Evolutionary conservation across 2,888 invertebrate genomes (phyloP).

Genomic region (Strigamia maritima): DNA sequence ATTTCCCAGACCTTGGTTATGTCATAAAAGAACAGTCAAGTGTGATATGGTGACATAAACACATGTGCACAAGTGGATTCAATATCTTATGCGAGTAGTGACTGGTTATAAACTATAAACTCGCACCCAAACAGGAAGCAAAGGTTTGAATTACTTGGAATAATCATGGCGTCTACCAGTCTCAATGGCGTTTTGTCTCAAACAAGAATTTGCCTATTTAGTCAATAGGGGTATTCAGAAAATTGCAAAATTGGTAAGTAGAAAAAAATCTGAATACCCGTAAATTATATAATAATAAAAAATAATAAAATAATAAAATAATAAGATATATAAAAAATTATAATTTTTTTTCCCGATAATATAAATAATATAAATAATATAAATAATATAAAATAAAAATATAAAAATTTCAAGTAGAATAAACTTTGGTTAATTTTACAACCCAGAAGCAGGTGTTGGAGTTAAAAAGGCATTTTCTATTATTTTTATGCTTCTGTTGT

Average conservation of each 20-base stretch:
- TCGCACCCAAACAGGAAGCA: background rate
- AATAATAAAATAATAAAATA: too few relatives aligned
- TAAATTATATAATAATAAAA: too few relatives aligned
- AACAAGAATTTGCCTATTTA: background rate
- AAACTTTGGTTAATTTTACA: background rate
- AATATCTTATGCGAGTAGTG: background rate
- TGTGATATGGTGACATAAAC: background rate
- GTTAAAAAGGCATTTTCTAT: background rate
- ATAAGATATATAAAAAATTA: too few relatives aligned
- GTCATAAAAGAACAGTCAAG: constrained; percentile 4
- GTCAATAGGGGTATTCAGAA: background rate
- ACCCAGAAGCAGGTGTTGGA: background rate
- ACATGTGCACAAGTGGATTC: background rate
- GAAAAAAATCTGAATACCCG: too few relatives aligned
- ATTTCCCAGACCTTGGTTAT: background rate
- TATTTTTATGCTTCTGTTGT: background rate
- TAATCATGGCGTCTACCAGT: background rate
- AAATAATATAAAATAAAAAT: too few relatives aligned
- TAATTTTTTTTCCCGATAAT: too few relatives aligned
- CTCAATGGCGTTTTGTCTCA: background rate
- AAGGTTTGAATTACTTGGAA: background rate
- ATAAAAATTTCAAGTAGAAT: background rate
- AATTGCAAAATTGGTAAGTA: background rate
- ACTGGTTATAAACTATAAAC: background rate
- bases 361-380: background rate